Conservation (phyloP, 2,113 vertebrate genomes). For the Scopus umbretta region DNA sequence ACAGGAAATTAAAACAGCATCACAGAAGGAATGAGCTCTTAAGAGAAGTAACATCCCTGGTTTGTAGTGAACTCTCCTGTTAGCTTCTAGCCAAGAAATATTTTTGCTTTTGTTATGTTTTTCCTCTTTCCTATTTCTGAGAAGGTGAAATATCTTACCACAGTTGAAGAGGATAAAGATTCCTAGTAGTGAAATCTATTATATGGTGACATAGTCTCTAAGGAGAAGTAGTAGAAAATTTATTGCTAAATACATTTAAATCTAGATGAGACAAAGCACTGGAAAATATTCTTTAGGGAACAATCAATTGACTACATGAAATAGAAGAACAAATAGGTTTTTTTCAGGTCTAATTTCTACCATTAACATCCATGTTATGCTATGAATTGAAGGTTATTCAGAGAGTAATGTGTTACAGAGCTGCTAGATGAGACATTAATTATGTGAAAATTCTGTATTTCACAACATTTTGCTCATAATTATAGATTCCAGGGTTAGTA, state of each 20-base stretch:
- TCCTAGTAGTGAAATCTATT: slow-evolving; percentile 33
- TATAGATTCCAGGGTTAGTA: not conserved
- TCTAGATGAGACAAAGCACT: not conserved
- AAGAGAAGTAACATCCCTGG: not conserved
- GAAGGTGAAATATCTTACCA: slow-evolving; percentile 14
- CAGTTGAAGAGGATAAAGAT: not conserved
- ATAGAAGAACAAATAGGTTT: slow-evolving; percentile 1
- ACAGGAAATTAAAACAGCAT: not conserved
- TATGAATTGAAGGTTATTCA: not conserved
- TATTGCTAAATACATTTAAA: slow-evolving; percentile 32
- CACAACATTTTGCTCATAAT: not conserved
- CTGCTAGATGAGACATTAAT: not conserved
- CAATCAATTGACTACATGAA: not conserved
- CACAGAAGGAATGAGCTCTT: not conserved
- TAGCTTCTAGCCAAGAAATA: not conserved
- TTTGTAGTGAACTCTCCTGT: not conserved
- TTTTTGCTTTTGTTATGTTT: not conserved
- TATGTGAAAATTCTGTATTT: not conserved
- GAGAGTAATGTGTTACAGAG: not conserved
- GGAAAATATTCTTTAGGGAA: slow-evolving; percentile 36
- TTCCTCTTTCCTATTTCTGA: not conserved
- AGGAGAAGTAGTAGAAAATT: slow-evolving; percentile 19
- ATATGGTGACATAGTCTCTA: not conserved
- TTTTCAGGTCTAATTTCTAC: slow-evolving; percentile 6
- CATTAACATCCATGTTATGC: not conserved